These are phyloP conservation scores for Brevimyrus niger DNA, from an alignment of 2,113 vertebrate species.

Conservation along the genomic window DNA sequence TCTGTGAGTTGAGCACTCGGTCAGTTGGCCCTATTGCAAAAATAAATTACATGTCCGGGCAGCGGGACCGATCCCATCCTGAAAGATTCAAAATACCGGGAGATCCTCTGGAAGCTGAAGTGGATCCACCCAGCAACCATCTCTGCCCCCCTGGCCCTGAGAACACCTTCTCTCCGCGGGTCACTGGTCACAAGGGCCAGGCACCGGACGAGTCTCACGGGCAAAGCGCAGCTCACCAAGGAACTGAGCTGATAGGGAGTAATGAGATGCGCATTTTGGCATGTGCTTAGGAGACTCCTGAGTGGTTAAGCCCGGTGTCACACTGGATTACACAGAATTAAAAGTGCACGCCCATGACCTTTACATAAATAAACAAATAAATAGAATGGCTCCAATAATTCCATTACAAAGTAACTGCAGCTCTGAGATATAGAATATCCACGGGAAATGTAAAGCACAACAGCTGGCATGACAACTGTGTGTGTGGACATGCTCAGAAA, in stretches of 20 bases:
- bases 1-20: slow-evolving; percentile 35
- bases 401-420: too few relatives aligned
- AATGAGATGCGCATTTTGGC: not conserved
- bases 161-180: not conserved
- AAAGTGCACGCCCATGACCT: not conserved
- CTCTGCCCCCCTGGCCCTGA: not conserved
- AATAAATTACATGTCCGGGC: not conserved
- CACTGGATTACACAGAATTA: not conserved
- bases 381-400: not conserved
- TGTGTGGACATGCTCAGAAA: not conserved
- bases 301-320: not conserved
- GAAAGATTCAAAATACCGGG: not conserved
- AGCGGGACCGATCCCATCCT: not conserved
- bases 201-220: not conserved
- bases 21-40: not conserved
- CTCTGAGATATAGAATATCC: not conserved
- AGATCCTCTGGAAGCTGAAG: not conserved
- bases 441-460: not conserved
- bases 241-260: not conserved
- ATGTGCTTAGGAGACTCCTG: not conserved
- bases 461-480: not conserved
- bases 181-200: not conserved
- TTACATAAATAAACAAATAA: not conserved
- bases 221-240: not conserved
- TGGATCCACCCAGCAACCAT: not conserved